A percentile compares a stretch with the other conserved stretches of the same genome.
These are phyloP conservation scores for Aricia agestis DNA, from an alignment of 1,140 invertebrate species.

Conservation along the genomic window DNA sequence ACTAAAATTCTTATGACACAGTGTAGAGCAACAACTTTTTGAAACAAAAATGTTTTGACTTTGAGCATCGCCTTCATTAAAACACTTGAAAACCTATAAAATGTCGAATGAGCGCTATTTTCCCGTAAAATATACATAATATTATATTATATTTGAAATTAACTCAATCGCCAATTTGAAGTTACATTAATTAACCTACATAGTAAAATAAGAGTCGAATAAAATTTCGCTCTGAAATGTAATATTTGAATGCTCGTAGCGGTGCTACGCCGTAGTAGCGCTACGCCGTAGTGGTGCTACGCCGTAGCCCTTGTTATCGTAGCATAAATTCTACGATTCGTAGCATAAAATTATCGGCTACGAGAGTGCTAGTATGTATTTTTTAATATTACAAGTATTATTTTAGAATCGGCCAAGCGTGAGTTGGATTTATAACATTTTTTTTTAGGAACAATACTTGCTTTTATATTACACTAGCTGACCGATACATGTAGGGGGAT, in stretches of 20 bases:
- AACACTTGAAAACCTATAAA: no score
- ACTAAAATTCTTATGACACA: no score
- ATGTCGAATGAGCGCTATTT: no score
- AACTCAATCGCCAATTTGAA: neutral
- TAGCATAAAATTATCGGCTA: constrained; percentile 19
- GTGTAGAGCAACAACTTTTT: no score
- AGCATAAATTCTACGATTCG: constrained; percentile 17
- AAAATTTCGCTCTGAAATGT: neutral
- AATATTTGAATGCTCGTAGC: constrained; percentile 4
- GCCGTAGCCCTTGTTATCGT: constrained; percentile 20
- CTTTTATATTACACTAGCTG: no score
- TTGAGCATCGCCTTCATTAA: no score
- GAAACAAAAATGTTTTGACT: no score
- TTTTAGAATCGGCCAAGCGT: neutral
- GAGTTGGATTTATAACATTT: no score
- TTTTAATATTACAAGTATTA: neutral
- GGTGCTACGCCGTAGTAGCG: neutral
- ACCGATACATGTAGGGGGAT: no score
- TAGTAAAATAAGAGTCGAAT: neutral
- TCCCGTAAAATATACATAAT: no score
- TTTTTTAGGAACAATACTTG: no score
- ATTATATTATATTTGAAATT: neutral
- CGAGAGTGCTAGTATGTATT: neutral
- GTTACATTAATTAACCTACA: constrained; percentile 8
- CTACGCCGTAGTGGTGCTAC: neutral